phyloP scores from a whole-genome alignment of 1,140 invertebrate species.

The Gonioctena quinquepunctata region DNA sequence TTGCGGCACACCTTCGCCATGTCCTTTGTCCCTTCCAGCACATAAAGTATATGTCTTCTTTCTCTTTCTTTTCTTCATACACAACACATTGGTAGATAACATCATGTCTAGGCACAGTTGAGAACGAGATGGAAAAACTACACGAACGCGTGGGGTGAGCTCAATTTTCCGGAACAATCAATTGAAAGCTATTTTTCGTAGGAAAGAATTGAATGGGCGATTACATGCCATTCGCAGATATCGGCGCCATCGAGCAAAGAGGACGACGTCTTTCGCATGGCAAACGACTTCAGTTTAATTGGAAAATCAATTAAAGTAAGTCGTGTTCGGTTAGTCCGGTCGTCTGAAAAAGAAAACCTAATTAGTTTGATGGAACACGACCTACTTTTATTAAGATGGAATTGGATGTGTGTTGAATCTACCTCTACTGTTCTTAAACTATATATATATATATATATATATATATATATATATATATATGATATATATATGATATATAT shows the following conservation, averaged over 20 bases:
- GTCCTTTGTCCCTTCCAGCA: background rate
- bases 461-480: too few relatives aligned
- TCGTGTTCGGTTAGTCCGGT: background rate
- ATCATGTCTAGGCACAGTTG: slow-evolving; percentile 23
- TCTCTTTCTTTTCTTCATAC: slow-evolving; percentile 44
- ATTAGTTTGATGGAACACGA: background rate
- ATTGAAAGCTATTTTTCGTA: background rate
- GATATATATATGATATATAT: too few relatives aligned
- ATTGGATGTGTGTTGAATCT: too few relatives aligned
- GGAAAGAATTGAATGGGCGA: too few relatives aligned
- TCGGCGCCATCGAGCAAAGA: background rate
- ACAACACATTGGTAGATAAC: slow-evolving; percentile 45
- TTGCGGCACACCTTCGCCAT: background rate
- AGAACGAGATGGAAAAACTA: background rate
- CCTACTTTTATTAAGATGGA: too few relatives aligned
- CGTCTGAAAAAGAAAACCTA: slow-evolving; percentile 10
- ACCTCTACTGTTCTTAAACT: too few relatives aligned
- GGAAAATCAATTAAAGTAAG: slow-evolving; percentile 13
- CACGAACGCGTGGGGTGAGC: background rate
- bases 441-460: too few relatives aligned
- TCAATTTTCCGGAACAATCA: background rate
- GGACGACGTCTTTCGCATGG: background rate
- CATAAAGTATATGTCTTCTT: slow-evolving; percentile 40
- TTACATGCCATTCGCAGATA: background rate
- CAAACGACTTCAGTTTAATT: slow-evolving; percentile 11